Evolutionary conservation across 2,888 invertebrate species (phyloP), one percentile per base, ranked within the genome.

Genomic region (Microchrysa polita): DNA sequence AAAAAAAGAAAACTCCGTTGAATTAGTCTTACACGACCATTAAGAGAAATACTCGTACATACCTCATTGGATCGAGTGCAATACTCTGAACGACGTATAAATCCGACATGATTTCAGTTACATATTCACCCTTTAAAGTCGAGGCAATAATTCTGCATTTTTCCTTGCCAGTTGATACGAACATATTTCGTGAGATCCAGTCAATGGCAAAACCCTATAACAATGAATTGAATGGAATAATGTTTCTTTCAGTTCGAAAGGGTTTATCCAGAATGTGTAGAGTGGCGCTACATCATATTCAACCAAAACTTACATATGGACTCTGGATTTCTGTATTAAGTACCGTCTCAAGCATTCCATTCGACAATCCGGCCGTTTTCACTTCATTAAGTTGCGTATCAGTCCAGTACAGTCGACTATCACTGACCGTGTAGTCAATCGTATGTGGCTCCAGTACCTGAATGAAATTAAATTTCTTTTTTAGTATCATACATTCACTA

Each of bases 351-450:
- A 91, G 89, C 2, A 90, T 87, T 23, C 91, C 91, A 75, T 89
- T 89, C 42, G 90, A 90, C 60, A 93, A 85, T 65, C 89, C 89
- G 1, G 91, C 89, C 22, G 88, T 86, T 81, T 91, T 91, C 22
- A 95, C 90, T 84, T 94, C 93, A 83, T 91, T 91, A 65, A 90
- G 87, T 81, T 91, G 90, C 9, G 88, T 87, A 82, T 93, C 93
- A 0, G 92, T 89, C 94, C 94, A 95, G 86, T 90, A 94, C 73
- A 95, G 85, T 71, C 89, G 88, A 77, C 88, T 88, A 76, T 88
- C 88, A 72, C 86, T 87, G 1, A 92, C 89, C 72, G 90, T 87
- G 80, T 90, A 91, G 80, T 93, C 92, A 74, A 95, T 86, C 78
- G 91, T 88, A 67, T 89, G 87, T 9, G 94, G 93, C 77, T 89